Evolutionary conservation across 2,888 invertebrate genomes (phyloP).

Genomic region (Leptinotarsa peninsularis): DNA sequence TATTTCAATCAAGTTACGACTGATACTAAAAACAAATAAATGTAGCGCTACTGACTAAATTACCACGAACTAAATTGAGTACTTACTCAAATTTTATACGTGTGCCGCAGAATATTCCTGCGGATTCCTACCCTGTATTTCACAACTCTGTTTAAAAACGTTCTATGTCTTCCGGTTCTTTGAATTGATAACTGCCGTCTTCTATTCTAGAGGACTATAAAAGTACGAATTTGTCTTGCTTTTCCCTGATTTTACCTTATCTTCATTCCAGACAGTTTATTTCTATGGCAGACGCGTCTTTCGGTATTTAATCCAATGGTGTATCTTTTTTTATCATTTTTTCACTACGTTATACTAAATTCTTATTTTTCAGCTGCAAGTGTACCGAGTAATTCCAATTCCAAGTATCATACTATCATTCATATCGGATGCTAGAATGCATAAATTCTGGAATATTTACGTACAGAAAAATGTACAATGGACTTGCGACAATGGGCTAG

Average conservation of each 20-base stretch:
- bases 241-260: constrained; percentile 42
- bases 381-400: too few species aligned
- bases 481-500: too few species aligned
- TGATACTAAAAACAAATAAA: not conserved
- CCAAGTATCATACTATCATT: too few species aligned
- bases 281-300: too few species aligned
- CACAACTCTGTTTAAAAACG: constrained; percentile 44
- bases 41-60: not conserved
- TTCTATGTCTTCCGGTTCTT: constrained; percentile 55
- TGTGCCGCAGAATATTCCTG: constrained; percentile 39
- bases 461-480: too few species aligned
- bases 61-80: not conserved
- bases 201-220: constrained; percentile 52
- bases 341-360: not conserved
- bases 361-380: too few species aligned
- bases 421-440: too few species aligned
- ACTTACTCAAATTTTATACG: not conserved
- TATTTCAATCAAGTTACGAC: not conserved
- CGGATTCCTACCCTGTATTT: constrained; percentile 53
- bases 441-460: too few species aligned
- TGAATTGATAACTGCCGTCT: constrained; percentile 60
- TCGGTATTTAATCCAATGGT: not conserved
- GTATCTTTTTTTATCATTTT: not conserved
- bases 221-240: constrained; percentile 44
- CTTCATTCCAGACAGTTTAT: constrained; percentile 42